A percentile compares a stretch with the other conserved stretches of the same genome.
These are phyloP conservation scores for Semicossyphus pulcher DNA, from an alignment of 2,113 vertebrate species.

Conservation along the genomic window DNA sequence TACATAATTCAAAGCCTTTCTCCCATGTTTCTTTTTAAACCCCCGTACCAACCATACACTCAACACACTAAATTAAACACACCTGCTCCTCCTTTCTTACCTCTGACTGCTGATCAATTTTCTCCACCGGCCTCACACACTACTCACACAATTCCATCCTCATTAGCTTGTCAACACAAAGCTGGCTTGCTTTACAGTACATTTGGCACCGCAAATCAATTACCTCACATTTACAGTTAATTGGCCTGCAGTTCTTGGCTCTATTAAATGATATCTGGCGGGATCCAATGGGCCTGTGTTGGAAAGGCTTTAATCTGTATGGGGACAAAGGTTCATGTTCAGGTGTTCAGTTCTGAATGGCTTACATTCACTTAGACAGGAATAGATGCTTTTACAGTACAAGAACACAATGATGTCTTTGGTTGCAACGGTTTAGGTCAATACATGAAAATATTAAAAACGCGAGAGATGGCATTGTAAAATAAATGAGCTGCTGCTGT, in stretches of 20 bases:
- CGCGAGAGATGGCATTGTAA: too few species aligned
- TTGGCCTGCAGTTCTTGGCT: conserved; percentile 36
- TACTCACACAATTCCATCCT: conserved; percentile 21
- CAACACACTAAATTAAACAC: not conserved
- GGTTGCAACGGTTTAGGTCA: not conserved
- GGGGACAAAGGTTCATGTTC: conserved; percentile 19
- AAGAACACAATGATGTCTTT: not conserved
- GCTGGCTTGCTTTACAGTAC: conserved; percentile 46
- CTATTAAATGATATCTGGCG: conserved; percentile 24
- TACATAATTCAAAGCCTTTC: too few species aligned
- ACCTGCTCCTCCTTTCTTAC: not conserved
- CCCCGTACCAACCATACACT: not conserved
- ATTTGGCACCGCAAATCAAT: conserved; percentile 44
- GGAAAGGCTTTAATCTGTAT: not conserved
- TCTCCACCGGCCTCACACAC: not conserved
- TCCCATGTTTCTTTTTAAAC: not conserved
- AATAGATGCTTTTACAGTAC: not conserved
- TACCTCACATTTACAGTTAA: conserved; percentile 50
- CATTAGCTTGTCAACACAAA: conserved; percentile 54
- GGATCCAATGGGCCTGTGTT: not conserved
- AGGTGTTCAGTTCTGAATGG: not conserved
- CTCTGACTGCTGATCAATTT: not conserved
- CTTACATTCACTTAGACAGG: not conserved
- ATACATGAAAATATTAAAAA: too few species aligned
- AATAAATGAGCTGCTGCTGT: too few species aligned